These are phyloP conservation scores for Mirounga angustirostris DNA, from an alignment of 2,113 vertebrate genomes.

Conservation along the genomic window DNA sequence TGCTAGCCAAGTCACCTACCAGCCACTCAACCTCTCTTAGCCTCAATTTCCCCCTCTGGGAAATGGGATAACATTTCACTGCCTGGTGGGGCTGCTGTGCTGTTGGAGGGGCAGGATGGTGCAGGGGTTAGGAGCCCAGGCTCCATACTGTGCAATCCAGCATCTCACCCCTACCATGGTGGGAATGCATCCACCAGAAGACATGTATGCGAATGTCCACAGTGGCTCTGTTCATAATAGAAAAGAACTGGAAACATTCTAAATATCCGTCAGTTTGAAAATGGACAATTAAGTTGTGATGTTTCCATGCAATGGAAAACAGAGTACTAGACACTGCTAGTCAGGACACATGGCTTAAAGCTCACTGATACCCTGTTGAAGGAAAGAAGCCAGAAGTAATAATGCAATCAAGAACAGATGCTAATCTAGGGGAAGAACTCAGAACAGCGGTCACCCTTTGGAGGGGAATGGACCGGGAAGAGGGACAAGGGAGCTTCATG, in stretches of 20 bases:
- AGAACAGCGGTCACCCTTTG: neutral
- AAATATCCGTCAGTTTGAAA: neutral
- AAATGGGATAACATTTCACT: neutral
- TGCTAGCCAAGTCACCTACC: neutral
- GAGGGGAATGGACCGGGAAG: neutral
- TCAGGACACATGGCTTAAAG: neutral
- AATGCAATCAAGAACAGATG: neutral
- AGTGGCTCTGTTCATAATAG: neutral
- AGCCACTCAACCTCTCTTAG: neutral
- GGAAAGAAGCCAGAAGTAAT: neutral
- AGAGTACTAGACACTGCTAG: neutral
- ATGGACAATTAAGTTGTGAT: neutral
- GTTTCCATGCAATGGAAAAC: neutral
- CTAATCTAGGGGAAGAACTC: neutral
- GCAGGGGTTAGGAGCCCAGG: neutral
- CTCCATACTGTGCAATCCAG: too few species aligned
- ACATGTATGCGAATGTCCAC: neutral
- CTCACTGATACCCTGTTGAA: too few species aligned
- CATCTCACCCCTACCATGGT: neutral
- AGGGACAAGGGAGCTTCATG: neutral
- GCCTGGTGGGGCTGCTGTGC: neutral
- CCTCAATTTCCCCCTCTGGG: neutral
- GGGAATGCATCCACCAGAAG: neutral
- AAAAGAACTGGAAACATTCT: neutral
- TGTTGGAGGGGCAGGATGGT: neutral